Evolutionary conservation across 92 coral and sea anemone genomes (phyloP).

Genomic region (Micromussa lordhowensis): DNA sequence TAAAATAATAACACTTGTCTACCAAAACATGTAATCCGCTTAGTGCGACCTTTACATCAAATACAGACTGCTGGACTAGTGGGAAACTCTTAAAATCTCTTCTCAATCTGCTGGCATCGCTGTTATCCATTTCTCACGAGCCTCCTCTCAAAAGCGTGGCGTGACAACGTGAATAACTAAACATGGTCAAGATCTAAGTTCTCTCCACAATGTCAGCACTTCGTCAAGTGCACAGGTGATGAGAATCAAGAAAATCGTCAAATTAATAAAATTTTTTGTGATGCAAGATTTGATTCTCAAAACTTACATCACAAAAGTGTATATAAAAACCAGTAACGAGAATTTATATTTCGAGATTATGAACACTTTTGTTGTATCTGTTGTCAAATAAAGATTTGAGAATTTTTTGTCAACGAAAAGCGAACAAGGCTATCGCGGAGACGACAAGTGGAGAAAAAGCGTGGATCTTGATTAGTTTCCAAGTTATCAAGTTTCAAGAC

Average conservation of each 20-base stretch:
- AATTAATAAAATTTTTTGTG: too few relatives aligned
- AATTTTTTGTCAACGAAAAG: neutral
- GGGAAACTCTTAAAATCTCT: neutral
- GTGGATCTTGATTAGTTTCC: neutral
- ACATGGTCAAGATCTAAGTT: neutral
- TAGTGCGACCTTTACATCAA: too few relatives aligned
- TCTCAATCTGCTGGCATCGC: neutral
- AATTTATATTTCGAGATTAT: too few relatives aligned
- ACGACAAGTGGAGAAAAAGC: neutral
- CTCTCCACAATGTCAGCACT: neutral
- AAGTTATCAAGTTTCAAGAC: too few relatives aligned
- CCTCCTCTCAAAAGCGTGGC: neutral
- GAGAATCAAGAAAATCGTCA: too few relatives aligned
- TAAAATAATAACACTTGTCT: neutral
- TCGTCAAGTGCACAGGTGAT: neutral
- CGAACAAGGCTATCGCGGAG: neutral
- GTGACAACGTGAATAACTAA: neutral
- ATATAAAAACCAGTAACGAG: too few relatives aligned
- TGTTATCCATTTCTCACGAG: neutral
- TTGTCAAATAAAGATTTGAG: neutral
- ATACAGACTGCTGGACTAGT: too few relatives aligned
- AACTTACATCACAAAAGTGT: too few relatives aligned
- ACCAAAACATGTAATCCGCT: neutral
- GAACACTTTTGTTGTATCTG: neutral
- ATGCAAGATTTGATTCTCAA: too few relatives aligned